phyloP scores from a whole-genome alignment of 2,113 vertebrate genomes.

The Rhadina sibilatrix region DNA sequence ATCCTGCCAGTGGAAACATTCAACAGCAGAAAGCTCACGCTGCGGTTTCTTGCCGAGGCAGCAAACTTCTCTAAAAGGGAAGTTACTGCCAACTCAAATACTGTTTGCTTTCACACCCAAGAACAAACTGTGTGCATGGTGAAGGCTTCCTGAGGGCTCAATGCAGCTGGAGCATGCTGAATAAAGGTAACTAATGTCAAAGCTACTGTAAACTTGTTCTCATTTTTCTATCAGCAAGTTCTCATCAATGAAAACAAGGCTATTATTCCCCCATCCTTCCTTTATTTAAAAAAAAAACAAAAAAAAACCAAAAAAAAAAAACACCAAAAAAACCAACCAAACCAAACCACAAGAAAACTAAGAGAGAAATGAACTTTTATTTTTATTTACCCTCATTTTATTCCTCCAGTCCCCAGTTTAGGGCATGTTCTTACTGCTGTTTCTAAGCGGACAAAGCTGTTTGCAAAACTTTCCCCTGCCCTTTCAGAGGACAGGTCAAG shows the following conservation, averaged over 20 bases:
- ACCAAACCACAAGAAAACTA: background rate
- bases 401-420: background rate
- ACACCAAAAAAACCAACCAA: too few species aligned
- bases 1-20: conserved; percentile 87
- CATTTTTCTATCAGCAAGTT: conserved; percentile 82
- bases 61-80: conserved; percentile 89
- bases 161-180: conserved; percentile 89
- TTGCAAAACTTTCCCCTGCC: conserved; percentile 6
- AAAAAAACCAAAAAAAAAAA: too few species aligned
- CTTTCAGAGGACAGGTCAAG: conserved; percentile 14
- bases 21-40: conserved; percentile 80
- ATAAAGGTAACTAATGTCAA: conserved; percentile 91
- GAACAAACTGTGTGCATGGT: conserved; percentile 84
- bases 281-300: background rate
- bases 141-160: conserved; percentile 92
- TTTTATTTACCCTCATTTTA: conserved; percentile 15
- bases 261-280: conserved; percentile 45
- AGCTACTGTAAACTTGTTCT: conserved; percentile 89
- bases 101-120: conserved; percentile 86
- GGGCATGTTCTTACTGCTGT: background rate
- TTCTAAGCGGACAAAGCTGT: background rate
- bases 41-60: conserved; percentile 94
- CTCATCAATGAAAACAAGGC: conserved; percentile 80
- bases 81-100: conserved; percentile 93
- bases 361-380: background rate